Evolutionary conservation across 35 echinoderm and acorn worm species (phyloP), one percentile per base, ranked within the genome.

Genomic region (Ptychodera flava): DNA sequence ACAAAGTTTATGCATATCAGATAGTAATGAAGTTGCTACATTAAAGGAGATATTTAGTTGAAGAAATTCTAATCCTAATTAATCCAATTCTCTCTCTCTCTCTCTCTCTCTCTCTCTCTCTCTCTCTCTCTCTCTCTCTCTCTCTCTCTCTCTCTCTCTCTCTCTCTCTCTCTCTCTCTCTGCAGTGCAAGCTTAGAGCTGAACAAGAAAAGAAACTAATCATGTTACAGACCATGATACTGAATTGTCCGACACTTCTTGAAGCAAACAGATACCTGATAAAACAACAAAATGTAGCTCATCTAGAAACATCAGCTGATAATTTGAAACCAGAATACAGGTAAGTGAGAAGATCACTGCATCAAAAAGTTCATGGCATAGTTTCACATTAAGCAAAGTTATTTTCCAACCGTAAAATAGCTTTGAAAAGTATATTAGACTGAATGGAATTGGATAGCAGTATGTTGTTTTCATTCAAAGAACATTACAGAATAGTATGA

Each of bases 261-360:
- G 95, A 97, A 79, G 86, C 95, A 16, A 97, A 97, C 53, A 82
- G 95, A 33, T 93, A 88, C 77, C 87, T 97, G 1, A 93, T 97
- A 75, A 83, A 78, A 79, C 89, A 97, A 78, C 87, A 94, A 77
- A 87, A 88, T 36, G 86, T 97, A 14, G 92, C 95, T 33, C 92
- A 93, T 29, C 76, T 93, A 78, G 84, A 90, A 80, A 81, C 84
- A 81, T 34, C 52, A 30, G 32, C 84, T 28, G 81, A 35, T 77
- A 76, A 87, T 87, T n/a, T 37, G 30, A 83, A 36, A 37, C 35
- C 82, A 37, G 82, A 83, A 34, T 83, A 36, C 34, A 83, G 32
- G 80, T 64, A 64, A 64, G 45, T 64, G 22, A n/a, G n/a, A n/a
- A 30, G 78, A 79, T 28, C 32, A 1, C 15, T 15, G 15, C 15